Percentiles rank a stretch among this genome's conserved stretches.
phyloP scores from a whole-genome alignment of 2,888 invertebrate genomes.

The Isotomurus palustris region DNA sequence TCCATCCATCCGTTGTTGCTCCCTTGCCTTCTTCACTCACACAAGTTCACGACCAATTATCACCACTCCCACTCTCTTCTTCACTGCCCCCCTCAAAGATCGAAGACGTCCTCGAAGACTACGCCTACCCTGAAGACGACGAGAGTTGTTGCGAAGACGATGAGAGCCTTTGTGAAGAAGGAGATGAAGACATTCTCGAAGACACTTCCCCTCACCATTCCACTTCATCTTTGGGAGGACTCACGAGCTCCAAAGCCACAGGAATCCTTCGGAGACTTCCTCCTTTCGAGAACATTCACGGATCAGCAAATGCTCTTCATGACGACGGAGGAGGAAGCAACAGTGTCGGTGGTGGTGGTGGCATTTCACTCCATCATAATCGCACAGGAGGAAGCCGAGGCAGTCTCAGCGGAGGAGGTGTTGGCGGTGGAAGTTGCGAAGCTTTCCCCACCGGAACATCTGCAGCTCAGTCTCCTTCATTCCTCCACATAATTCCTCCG shows the following conservation, averaged over 20 bases:
- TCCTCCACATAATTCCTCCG: conserved; percentile 34
- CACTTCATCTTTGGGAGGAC: too few species aligned
- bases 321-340: conserved; percentile 7
- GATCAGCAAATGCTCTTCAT: conserved; percentile 1
- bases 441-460: conserved; percentile 25
- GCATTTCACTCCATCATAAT: conserved; percentile 14
- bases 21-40: too few species aligned
- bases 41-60: too few species aligned
- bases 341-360: too few species aligned
- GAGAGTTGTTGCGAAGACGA: conserved; percentile 32
- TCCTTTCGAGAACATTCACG: conserved; percentile 48
- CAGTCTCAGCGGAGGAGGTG: not conserved
- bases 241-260: conserved; percentile 4
- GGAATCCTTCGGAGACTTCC: conserved; percentile 1
- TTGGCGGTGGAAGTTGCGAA: not conserved
- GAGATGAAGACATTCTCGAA: conserved; percentile 37
- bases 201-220: conserved; percentile 29
- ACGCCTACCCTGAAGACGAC: conserved; percentile 42
- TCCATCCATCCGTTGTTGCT: too few species aligned
- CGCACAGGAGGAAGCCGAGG: not conserved
- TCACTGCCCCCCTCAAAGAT: too few species aligned
- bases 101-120: conserved; percentile 27
- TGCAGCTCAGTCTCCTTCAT: conserved; percentile 21
- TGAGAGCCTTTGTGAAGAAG: conserved; percentile 27
- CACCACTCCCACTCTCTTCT: too few species aligned